Base-by-base conservation (phyloP, 2,888 invertebrate genomes). In the Bembecia ichneumoniformis region DNA sequence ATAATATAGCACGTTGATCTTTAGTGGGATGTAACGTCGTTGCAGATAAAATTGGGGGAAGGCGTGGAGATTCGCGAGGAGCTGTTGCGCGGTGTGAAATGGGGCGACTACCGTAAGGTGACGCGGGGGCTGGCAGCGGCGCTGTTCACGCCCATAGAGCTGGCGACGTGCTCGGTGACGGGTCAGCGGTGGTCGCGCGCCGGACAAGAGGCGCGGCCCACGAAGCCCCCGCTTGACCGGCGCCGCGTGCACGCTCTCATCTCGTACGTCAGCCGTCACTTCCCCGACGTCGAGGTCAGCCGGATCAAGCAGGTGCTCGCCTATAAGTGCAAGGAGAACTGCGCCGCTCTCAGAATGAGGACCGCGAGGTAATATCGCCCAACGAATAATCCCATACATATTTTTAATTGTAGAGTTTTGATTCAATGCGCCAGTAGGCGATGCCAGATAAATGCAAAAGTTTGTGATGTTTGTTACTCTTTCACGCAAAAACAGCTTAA, bases 241-340 rank as follows among this genome's bases (percentile, higher is more conserved):
- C 90, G 91, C 70, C 90, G 92, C 71, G 92, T 93, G 20, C 92
- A 92, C 83, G 92, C 93, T 47, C 91, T 93, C 71, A 92, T 93
- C 77, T 91, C 92, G 47, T 92, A 92, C 82, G 93, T 93, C 62
- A 92, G 91, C 68, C 88, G 91, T 47, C 89, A 92, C 70, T 93
- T 93, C 86, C 93, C 93, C 35, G 90, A 91, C 70, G 91, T 92
- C 16, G 92, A 92, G 78, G 91, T 92, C 68, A 92, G 92, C 81
- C 87, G 92, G 67, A 92, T 93, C 74, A 93, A 93, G 76, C 93
- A 93, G 77, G 92, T 93, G 60, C 82, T 93, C 60, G 93, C 93
- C 20, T 93, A 93, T 80, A 93, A 93, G 79, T 93, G 93, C 77
- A 93, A 93, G 82, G 93, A 93, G 76, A 92, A 92, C 79, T 92